phyloP scores from a whole-genome alignment of 2,113 vertebrate genomes.

The Tragelaphus scriptus region DNA sequence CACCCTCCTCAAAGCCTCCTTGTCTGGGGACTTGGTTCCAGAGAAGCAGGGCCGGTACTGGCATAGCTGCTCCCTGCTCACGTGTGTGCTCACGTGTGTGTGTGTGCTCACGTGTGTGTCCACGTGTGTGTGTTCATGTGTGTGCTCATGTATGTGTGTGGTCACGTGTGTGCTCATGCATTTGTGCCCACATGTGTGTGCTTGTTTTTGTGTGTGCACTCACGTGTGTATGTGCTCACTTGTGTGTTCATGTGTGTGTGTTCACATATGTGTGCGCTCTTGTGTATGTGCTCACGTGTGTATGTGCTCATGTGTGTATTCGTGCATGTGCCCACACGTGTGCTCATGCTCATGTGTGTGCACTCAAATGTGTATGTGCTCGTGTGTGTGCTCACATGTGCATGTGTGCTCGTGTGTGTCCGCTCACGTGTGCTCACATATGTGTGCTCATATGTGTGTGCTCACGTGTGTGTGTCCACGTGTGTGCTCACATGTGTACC shows the following conservation, averaged over 20 bases:
- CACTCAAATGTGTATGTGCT: too few relatives aligned
- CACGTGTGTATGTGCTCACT: fast-evolving
- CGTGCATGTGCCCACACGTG: background rate
- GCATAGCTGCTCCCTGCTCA: background rate
- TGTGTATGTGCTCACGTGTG: background rate
- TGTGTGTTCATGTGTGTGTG: background rate
- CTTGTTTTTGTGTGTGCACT: too few relatives aligned
- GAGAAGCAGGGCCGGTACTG: background rate
- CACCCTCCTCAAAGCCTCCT: constrained; percentile 64
- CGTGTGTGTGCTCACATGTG: background rate
- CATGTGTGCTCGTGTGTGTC: too few relatives aligned
- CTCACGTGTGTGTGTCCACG: background rate
- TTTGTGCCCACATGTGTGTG: background rate
- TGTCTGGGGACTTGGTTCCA: constrained; percentile 49
- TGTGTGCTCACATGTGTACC: background rate
- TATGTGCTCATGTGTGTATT: too few relatives aligned
- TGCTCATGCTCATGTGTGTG: background rate
- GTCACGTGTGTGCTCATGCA: background rate
- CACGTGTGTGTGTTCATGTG: background rate
- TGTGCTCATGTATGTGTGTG: background rate
- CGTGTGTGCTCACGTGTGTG: background rate
- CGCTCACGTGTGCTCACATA: background rate
- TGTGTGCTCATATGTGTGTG: background rate
- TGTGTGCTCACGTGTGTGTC: background rate
- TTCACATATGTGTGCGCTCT: too few relatives aligned